Conservation (phyloP, 2,797 vertebrate genomes). For the Pygocentrus nattereri region DNA sequence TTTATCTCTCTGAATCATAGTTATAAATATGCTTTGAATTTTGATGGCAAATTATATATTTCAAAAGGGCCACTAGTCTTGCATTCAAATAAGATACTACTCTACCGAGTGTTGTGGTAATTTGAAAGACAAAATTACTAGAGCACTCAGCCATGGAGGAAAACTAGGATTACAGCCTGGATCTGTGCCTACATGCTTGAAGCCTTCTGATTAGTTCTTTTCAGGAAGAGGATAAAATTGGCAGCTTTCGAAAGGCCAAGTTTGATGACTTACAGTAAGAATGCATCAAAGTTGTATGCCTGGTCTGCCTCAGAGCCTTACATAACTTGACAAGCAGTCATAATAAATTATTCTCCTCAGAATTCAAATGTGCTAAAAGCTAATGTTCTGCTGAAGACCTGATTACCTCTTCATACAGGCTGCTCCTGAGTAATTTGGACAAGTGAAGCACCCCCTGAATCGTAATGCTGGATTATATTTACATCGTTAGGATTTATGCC, state of each 20-base stretch:
- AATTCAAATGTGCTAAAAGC: constrained; percentile 36
- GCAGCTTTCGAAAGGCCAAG: constrained; percentile 51
- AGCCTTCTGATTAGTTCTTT: constrained; percentile 47
- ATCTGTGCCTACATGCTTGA: constrained; percentile 37
- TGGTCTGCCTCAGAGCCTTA: constrained; percentile 46
- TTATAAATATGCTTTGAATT: neutral
- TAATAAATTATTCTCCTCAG: constrained; percentile 45
- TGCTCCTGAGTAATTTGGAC: constrained; percentile 18
- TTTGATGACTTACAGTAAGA: constrained; percentile 52
- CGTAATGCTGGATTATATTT: constrained; percentile 8
- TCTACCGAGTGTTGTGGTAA: constrained; percentile 26
- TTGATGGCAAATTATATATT: constrained; percentile 8
- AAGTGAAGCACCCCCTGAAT: neutral
- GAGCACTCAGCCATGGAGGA: constrained; percentile 33
- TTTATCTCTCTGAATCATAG: neutral
- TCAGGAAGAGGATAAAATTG: constrained; percentile 47
- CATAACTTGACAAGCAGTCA: constrained; percentile 38
- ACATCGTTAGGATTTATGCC: neutral
- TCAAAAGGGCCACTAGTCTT: neutral
- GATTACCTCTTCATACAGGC: constrained; percentile 37
- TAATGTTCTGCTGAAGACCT: constrained; percentile 32
- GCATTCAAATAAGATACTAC: constrained; percentile 6
- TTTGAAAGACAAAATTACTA: constrained; percentile 40
- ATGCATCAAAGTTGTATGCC: constrained; percentile 46
- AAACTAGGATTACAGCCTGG: constrained; percentile 34